A percentile compares a stretch with the other conserved stretches of the same genome.
phyloP scores from a whole-genome alignment of 2,797 vertebrate genomes.

The Notolepis coatsorum region DNA sequence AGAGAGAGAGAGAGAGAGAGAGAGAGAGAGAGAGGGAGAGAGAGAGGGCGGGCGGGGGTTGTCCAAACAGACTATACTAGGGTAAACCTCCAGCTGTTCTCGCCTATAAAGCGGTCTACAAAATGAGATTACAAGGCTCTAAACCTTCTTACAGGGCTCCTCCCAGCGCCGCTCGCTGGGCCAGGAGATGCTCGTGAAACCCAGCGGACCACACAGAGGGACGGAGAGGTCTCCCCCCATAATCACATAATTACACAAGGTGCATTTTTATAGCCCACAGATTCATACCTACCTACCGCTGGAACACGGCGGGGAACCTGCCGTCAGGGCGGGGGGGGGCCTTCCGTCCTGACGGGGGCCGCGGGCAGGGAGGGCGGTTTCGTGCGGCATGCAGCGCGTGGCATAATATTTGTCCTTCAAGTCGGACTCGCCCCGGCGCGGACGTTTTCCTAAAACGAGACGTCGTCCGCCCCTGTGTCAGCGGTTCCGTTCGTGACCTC shows the following conservation, averaged over 20 bases:
- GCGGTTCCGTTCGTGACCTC: no score
- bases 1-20: no score
- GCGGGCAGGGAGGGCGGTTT: no score
- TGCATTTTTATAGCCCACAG: neutral
- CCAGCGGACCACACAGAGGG: conserved; percentile 20
- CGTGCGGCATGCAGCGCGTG: neutral
- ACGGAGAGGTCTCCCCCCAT: neutral
- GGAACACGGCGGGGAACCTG: neutral
- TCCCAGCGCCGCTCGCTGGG: conserved; percentile 30
- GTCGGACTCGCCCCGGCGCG: neutral
- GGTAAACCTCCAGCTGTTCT: conserved; percentile 6
- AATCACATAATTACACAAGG: neutral
- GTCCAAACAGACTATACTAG: conserved; percentile 19
- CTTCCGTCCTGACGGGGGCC: neutral
- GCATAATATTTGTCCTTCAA: neutral
- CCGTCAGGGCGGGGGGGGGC: neutral
- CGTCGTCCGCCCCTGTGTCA: no score
- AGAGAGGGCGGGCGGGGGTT: no score
- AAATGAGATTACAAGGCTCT: conserved; percentile 9
- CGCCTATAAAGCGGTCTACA: conserved; percentile 15
- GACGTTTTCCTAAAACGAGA: no score
- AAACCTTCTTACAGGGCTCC: conserved; percentile 22
- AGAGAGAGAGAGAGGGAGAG: no score
- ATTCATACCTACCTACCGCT: neutral
- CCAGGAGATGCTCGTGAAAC: conserved; percentile 24